phyloP scores from a whole-genome alignment of 2,888 invertebrate species.

The Melieria omissa region DNA sequence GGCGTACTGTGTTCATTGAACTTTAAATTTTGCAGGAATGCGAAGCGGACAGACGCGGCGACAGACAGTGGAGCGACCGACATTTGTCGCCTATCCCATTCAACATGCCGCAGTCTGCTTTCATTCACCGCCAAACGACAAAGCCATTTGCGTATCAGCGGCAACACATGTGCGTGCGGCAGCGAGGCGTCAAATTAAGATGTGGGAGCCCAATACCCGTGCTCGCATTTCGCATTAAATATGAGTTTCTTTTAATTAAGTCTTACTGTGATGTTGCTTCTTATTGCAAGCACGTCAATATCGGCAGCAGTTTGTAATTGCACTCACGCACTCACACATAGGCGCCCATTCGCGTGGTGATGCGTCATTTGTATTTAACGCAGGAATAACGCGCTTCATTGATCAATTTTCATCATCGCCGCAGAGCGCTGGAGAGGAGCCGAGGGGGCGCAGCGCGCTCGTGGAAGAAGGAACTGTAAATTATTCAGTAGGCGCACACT shows the following conservation, averaged over 20 bases:
- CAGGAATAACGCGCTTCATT: slow-evolving; percentile 26
- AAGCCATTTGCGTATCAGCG: too few relatives aligned
- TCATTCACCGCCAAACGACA: too few relatives aligned
- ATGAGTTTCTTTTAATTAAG: slow-evolving; percentile 31
- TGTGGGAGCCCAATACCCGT: neutral
- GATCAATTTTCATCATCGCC: slow-evolving; percentile 29
- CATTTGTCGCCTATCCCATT: slow-evolving; percentile 8
- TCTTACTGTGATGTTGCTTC: slow-evolving; percentile 21
- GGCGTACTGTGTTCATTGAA: slow-evolving; percentile 28
- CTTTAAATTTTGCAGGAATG: slow-evolving; percentile 24
- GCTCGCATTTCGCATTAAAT: slow-evolving; percentile 24
- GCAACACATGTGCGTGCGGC: neutral
- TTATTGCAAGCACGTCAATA: neutral
- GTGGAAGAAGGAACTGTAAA: slow-evolving; percentile 13
- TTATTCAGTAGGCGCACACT: slow-evolving; percentile 23
- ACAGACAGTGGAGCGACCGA: neutral
- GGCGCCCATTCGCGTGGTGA: neutral
- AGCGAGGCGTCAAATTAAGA: slow-evolving; percentile 27
- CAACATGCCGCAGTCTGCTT: too few relatives aligned
- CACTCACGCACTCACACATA: neutral
- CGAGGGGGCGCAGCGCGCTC: neutral
- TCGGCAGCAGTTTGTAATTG: neutral
- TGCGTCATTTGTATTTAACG: slow-evolving; percentile 12
- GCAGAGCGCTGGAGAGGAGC: neutral
- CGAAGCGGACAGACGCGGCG: slow-evolving; percentile 1